phyloP scores from a whole-genome alignment of 1,140 invertebrate genomes.

The Hydropsyche tenuis region DNA sequence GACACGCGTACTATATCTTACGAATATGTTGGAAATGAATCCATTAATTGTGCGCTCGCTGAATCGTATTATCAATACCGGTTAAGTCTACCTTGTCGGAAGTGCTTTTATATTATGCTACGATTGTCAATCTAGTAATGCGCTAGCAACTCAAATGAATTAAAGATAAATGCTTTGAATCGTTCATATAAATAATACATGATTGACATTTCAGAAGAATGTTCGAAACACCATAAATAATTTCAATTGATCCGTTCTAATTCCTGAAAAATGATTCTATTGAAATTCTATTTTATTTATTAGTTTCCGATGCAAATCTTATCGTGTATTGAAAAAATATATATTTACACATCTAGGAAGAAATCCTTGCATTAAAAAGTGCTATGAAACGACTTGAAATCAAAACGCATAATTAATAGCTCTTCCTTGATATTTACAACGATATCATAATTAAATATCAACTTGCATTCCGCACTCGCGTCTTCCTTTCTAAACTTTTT shows the following conservation, averaged over 20 bases:
- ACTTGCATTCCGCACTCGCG: background rate
- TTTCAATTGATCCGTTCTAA: background rate
- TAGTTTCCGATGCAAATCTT: no score
- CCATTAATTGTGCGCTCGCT: background rate
- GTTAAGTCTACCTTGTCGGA: conserved; percentile 1
- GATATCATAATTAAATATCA: no score
- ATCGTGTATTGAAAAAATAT: no score
- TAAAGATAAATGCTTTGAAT: background rate
- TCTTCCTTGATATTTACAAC: no score
- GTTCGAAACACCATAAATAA: background rate
- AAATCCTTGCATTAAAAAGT: no score
- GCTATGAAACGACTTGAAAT: no score
- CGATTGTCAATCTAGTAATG: conserved; percentile 16
- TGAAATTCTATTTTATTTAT: background rate
- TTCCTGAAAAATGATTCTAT: no score
- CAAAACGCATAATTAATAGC: no score
- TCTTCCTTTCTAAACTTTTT: background rate
- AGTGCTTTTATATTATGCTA: background rate
- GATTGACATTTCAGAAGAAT: background rate
- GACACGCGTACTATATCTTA: background rate
- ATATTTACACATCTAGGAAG: no score
- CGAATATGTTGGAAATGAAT: background rate
- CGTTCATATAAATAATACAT: conserved; percentile 1
- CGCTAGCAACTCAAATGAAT: conserved; percentile 3
- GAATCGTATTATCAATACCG: conserved; percentile 14